Base-by-base conservation (phyloP, 2,888 invertebrate species). In the Trypoxylon attenuatum region DNA sequence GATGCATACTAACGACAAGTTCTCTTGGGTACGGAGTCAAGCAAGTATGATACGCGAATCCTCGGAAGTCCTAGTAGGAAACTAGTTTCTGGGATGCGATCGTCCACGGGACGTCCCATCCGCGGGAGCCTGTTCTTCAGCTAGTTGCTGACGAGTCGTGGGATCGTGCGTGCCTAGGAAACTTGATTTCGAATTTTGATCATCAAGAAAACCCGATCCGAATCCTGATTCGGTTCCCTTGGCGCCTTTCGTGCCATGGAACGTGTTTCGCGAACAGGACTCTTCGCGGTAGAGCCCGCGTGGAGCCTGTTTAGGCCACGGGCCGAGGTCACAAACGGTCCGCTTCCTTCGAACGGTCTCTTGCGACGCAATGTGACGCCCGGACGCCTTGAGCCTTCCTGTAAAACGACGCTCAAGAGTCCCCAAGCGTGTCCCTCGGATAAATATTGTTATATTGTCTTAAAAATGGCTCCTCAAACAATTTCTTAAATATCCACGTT, bases 111-210 rank as follows among this genome's bases (percentile, higher is more conserved):
- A 65, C 69, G 70, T 76, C 77, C 71, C 75, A 71, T 52, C 38
- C 50, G 59, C 52, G 55, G 19, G 49, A 49, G 58, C 52, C 42
- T 51, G 66, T 63, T 50, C 42, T 45, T 16, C 43, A 13, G n/a
- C 27, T 21, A 18, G 5, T 39, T 55, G 52, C 60, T 13, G 33
- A 13, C 8, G 33, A 33, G 50, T 76, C 76, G 72, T 77, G 77
- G 73, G 78, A 78, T 72, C 55, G 38, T 39, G 47, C 55, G 59
- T 43, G 52, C 15, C 59, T 51, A 27, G 22, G 59, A 71, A 80
- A 80, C 81, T 77, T 58, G 79, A 79, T 79, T 79, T 69, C 61
- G 66, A 56, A 69, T 70, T 70, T 70, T 68, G 76, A 73, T 80
- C 69, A 54, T 62, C 54, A 69, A 29, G 67, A 73, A 81, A 79